phyloP scores from a whole-genome alignment of 2,113 vertebrate species.

The Siphamia tubifer region DNA sequence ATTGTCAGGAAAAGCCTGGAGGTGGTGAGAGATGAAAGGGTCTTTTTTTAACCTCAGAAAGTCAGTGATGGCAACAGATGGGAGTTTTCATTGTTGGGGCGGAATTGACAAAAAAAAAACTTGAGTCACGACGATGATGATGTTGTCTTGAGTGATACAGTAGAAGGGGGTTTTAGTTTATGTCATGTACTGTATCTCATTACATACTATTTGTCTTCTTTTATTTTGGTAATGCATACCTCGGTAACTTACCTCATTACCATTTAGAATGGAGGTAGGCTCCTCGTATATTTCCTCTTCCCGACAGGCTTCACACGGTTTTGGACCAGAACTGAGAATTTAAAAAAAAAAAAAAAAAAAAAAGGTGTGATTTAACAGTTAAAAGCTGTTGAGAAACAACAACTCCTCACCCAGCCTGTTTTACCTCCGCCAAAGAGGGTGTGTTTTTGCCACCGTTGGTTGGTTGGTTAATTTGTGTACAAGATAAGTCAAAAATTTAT shows the following conservation, averaged over 20 bases:
- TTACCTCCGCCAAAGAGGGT: too few relatives aligned
- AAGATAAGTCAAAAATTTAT: too few relatives aligned
- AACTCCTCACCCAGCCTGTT: too few relatives aligned
- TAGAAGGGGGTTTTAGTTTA: too few relatives aligned
- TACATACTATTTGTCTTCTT: too few relatives aligned
- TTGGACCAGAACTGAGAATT: slow-evolving; percentile 85
- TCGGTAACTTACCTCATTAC: slow-evolving; percentile 60
- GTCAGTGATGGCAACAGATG: not conserved
- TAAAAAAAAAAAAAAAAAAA: slow-evolving; percentile 30
- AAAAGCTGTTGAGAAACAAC: too few relatives aligned
- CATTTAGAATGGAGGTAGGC: slow-evolving; percentile 86
- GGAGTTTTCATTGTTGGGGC: not conserved
- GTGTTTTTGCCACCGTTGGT: too few relatives aligned
- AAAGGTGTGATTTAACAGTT: too few relatives aligned
- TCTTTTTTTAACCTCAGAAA: not conserved
- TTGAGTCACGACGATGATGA: not conserved
- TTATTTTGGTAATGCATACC: not conserved
- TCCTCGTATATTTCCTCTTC: slow-evolving; percentile 92
- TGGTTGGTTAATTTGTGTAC: too few relatives aligned
- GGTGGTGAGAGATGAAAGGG: not conserved
- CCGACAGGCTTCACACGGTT: slow-evolving; percentile 89
- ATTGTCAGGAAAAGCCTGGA: slow-evolving; percentile 90
- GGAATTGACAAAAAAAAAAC: slow-evolving; percentile 11
- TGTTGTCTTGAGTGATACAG: not conserved
- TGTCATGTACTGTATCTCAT: too few relatives aligned